phyloP scores from a whole-genome alignment of 92 coral and sea anemone species.

The Micromussa lordhowensis region DNA sequence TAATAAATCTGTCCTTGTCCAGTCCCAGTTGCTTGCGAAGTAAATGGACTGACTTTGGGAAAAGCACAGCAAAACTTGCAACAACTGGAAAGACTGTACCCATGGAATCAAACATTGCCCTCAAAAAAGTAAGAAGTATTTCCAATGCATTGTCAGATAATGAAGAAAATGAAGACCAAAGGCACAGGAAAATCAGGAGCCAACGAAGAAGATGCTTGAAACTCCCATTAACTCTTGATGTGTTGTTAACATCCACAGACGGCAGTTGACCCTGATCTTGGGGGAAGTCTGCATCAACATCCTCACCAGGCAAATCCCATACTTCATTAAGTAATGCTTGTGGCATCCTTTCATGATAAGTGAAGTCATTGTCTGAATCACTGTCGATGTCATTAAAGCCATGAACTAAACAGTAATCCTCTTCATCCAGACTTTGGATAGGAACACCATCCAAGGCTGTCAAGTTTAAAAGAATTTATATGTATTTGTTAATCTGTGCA shows the following conservation, averaged over 20 bases:
- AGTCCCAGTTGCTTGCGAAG: no score
- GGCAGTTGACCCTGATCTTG: constrained; percentile 14
- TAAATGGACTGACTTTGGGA: no score
- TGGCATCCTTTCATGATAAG: constrained; percentile 46
- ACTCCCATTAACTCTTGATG: constrained; percentile 18
- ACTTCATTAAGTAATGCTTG: constrained; percentile 41
- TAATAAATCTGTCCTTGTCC: no score
- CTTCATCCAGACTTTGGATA: constrained; percentile 43
- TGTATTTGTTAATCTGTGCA: neutral
- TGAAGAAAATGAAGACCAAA: no score
- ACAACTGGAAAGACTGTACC: no score
- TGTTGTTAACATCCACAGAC: constrained; percentile 38
- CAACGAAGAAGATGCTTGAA: neutral
- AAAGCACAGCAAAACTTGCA: no score
- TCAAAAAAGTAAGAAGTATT: no score
- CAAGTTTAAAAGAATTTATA: neutral
- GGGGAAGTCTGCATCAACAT: constrained; percentile 54
- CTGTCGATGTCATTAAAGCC: constrained; percentile 4
- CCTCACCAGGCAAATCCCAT: constrained; percentile 58
- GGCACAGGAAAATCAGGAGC: no score
- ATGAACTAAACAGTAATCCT: constrained; percentile 37
- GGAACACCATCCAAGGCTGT: constrained; percentile 1
- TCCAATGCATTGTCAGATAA: no score
- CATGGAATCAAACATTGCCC: no score
- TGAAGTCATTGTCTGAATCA: constrained; percentile 33